Evolutionary conservation across 2,797 vertebrate species (phyloP).

Genomic region (Anguilla megastoma): DNA sequence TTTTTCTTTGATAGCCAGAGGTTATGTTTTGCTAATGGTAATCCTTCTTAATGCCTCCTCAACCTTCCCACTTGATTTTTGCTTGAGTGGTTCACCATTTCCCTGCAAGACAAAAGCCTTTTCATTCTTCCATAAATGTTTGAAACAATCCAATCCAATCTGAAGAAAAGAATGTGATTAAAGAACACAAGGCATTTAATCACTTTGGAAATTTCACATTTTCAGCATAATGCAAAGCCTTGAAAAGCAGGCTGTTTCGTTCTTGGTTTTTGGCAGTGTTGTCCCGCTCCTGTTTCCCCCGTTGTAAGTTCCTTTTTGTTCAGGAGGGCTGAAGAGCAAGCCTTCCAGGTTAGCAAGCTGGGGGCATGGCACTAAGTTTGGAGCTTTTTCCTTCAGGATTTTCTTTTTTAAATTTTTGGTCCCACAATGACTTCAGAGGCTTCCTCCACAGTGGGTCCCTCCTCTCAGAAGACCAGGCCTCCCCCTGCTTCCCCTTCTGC

Average conservation of each 20-base stretch:
- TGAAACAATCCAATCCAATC: background rate
- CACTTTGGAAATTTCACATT: background rate
- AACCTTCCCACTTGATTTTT: background rate
- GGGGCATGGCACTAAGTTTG: background rate
- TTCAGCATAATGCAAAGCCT: background rate
- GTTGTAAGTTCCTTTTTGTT: conserved; percentile 1
- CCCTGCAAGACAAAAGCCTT: background rate
- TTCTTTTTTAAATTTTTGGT: background rate
- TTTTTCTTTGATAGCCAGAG: background rate
- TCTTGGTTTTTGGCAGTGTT: background rate
- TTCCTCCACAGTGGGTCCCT: background rate
- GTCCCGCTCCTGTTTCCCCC: background rate
- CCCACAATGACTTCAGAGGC: conserved; percentile 3
- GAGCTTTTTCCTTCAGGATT: background rate
- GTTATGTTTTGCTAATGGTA: background rate
- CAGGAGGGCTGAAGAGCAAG: conserved; percentile 3
- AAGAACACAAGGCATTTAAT: background rate
- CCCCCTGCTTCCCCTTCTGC: background rate
- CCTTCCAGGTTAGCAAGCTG: background rate
- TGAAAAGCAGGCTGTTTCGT: background rate
- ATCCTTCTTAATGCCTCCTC: background rate
- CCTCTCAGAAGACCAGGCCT: background rate
- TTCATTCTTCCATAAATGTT: background rate
- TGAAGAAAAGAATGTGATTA: background rate
- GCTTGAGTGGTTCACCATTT: background rate